Evolutionary conservation across 2,113 vertebrate species (phyloP).

Genomic region (Cochlearius cochlearius): DNA sequence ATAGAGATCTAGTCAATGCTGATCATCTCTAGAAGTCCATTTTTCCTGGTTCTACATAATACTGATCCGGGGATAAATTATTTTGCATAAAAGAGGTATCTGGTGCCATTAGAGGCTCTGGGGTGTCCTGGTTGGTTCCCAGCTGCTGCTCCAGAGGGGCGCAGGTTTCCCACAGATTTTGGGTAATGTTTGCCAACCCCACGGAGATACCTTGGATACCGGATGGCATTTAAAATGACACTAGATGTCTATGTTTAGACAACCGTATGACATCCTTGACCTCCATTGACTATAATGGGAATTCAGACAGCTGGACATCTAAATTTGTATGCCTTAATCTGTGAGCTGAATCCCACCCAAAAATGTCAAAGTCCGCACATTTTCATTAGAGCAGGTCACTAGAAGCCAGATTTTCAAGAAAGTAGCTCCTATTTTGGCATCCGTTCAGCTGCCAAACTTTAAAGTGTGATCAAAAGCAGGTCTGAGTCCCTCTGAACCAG

Average conservation of each 20-base stretch:
- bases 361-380: not conserved
- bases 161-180: not conserved
- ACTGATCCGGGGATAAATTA: not conserved
- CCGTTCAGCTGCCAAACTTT: not conserved
- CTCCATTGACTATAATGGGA: not conserved
- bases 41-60: not conserved
- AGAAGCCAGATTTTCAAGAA: not conserved
- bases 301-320: not conserved
- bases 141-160: not conserved
- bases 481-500: not conserved
- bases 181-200: not conserved
- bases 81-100: not conserved
- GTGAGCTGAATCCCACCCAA: not conserved
- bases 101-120: not conserved
- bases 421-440: not conserved
- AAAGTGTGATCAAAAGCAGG: not conserved
- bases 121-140: not conserved
- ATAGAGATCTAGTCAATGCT: not conserved
- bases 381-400: not conserved
- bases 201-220: not conserved
- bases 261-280: not conserved
- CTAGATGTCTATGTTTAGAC: not conserved
- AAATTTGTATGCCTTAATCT: not conserved
- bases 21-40: not conserved
- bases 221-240: not conserved